These are phyloP conservation scores for Dolomedes plantarius DNA, from an alignment of 2,888 invertebrate species.

Conservation along the genomic window DNA sequence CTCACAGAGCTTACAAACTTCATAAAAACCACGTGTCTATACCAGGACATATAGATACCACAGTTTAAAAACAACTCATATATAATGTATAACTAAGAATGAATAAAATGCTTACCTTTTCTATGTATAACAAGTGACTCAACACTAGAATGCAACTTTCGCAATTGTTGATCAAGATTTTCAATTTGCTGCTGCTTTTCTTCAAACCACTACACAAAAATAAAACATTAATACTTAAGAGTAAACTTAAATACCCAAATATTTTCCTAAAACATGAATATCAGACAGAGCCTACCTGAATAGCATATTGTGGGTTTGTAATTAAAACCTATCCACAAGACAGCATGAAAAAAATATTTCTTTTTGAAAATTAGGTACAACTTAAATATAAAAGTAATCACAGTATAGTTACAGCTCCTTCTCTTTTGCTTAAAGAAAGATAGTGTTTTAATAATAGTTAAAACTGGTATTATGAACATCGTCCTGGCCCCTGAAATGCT, in stretches of 20 bases:
- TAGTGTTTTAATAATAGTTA: too few relatives aligned
- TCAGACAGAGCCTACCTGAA: slow-evolving; percentile 53
- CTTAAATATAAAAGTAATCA: background rate
- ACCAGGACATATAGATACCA: too few relatives aligned
- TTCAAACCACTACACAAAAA: slow-evolving; percentile 93
- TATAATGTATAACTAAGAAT: too few relatives aligned
- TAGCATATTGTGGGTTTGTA: slow-evolving; percentile 69
- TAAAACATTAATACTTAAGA: background rate
- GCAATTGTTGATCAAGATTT: slow-evolving; percentile 89
- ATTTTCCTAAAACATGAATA: background rate
- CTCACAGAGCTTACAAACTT: too few relatives aligned
- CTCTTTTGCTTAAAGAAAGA: too few relatives aligned
- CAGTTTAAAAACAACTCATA: too few relatives aligned
- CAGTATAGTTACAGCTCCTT: too few relatives aligned
- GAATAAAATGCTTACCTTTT: slow-evolving; percentile 79
- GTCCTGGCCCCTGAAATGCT: too few relatives aligned
- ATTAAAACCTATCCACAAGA: slow-evolving; percentile 67
- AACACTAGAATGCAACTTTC: slow-evolving; percentile 89
- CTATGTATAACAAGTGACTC: slow-evolving; percentile 91
- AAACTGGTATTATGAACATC: too few relatives aligned
- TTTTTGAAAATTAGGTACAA: background rate
- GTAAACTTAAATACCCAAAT: background rate
- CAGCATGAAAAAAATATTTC: slow-evolving; percentile 65
- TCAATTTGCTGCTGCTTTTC: slow-evolving; percentile 95
- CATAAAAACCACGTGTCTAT: too few relatives aligned